Conservation (phyloP, 1,140 invertebrate genomes). For the Meloidogyne chitwoodi region DNA sequence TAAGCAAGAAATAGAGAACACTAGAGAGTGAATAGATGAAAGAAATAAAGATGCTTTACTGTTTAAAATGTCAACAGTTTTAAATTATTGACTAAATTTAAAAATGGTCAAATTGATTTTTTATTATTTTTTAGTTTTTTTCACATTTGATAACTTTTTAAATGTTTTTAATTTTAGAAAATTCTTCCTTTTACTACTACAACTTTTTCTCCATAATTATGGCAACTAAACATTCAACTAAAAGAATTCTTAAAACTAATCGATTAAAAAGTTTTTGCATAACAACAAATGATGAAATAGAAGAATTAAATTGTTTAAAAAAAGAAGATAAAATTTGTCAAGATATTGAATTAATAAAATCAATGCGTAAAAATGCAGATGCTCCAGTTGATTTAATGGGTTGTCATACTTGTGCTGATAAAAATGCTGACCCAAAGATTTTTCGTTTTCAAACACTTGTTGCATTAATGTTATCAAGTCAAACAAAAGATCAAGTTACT, state of each 20-base stretch:
- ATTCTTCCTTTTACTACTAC: not conserved
- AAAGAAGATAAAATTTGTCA: not conserved
- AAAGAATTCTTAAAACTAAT: not conserved
- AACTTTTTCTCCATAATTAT: not conserved
- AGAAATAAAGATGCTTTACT: no score
- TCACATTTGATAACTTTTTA: no score
- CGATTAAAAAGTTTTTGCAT: not conserved
- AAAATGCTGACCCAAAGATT: conserved; percentile 28
- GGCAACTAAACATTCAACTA: not conserved
- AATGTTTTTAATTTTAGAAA: not conserved
- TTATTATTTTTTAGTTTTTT: no score
- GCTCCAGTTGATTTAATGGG: conserved; percentile 37
- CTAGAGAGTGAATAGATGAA: no score
- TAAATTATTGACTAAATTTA: no score
- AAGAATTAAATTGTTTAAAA: not conserved
- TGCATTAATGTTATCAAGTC: conserved; percentile 39
- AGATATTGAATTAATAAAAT: conserved; percentile 10
- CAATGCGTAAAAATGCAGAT: conserved; percentile 24
- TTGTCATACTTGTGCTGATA: conserved; percentile 40
- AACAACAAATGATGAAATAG: not conserved
- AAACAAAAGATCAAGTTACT: conserved; percentile 40
- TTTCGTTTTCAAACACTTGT: conserved; percentile 44
- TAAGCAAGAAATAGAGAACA: no score
- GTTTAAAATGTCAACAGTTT: no score
- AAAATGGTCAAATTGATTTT: no score